Evolutionary conservation across 2,797 vertebrate genomes (phyloP).

Genomic region (Taenioides sp.): DNA sequence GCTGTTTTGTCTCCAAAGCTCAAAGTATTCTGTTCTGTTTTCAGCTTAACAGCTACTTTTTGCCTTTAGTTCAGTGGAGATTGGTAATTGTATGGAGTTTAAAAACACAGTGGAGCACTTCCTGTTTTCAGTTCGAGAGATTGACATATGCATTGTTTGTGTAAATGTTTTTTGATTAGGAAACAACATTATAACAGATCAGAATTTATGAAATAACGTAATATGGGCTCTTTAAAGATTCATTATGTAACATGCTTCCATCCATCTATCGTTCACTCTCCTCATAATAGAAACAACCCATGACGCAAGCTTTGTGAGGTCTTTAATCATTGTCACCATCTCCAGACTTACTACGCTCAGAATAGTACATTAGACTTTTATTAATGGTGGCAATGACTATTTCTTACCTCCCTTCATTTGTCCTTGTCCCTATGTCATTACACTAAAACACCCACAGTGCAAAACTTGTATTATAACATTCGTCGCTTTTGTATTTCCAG

Average conservation of each 20-base stretch:
- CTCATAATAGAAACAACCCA: no score
- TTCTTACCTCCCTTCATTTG: constrained; percentile 14
- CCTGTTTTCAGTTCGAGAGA: no score
- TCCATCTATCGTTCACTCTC: not conserved
- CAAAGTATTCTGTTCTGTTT: no score
- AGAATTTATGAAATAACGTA: no score
- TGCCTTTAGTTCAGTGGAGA: no score
- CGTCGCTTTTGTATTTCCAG: constrained; percentile 55
- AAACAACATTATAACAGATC: no score
- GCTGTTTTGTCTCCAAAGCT: no score
- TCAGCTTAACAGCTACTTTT: no score
- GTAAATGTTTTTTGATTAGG: no score
- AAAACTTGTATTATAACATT: not conserved
- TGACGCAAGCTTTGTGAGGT: not conserved
- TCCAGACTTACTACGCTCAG: constrained; percentile 24
- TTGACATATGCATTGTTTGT: no score
- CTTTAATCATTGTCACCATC: constrained; percentile 20
- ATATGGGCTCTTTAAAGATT: not conserved
- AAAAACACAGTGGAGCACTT: no score
- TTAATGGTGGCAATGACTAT: constrained; percentile 23
- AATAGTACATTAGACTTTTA: constrained; percentile 47
- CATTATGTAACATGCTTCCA: not conserved
- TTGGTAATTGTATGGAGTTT: no score
- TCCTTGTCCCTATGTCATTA: not conserved
- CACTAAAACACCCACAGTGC: not conserved